A percentile compares a stretch with the other conserved stretches of the same genome.
Evolutionary conservation across 1,140 invertebrate genomes (phyloP).

Genomic region (Cherax quadricarinatus): DNA sequence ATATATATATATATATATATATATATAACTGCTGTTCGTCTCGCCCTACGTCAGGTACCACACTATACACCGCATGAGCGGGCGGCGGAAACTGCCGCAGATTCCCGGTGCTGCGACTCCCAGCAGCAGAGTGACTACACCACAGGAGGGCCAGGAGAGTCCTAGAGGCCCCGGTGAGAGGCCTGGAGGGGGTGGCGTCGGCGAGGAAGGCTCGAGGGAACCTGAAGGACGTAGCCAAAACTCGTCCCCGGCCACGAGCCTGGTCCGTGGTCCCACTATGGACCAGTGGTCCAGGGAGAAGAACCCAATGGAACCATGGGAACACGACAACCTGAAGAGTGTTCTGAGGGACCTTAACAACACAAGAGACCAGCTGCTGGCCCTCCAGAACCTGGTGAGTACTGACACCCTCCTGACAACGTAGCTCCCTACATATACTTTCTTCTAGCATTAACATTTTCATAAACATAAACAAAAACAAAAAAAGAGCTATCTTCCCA

Average conservation of each 20-base stretch:
- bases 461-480: too few relatives aligned
- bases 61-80: constrained; percentile 74
- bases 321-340: constrained; percentile 69
- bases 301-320: constrained; percentile 33
- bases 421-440: too few relatives aligned
- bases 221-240: constrained; percentile 74
- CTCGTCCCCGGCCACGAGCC: constrained; percentile 73
- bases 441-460: too few relatives aligned
- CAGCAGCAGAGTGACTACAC: constrained; percentile 43
- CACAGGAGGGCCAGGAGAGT: constrained; percentile 38
- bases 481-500: too few relatives aligned
- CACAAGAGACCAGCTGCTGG: constrained; percentile 75
- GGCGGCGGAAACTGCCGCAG: constrained; percentile 73
- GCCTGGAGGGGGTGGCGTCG: background rate
- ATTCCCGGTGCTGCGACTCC: constrained; percentile 50
- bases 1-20: too few relatives aligned
- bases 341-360: constrained; percentile 73
- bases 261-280: constrained; percentile 64
- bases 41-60: constrained; percentile 70
- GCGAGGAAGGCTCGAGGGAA: constrained; percentile 66
- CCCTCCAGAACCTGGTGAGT: constrained; percentile 76
- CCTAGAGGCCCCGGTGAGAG: constrained; percentile 32
- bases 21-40: too few relatives aligned
- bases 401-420: background rate
- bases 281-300: constrained; percentile 70